Conservation (phyloP, 2,113 vertebrate genomes). For the Colossoma macropomum region DNA sequence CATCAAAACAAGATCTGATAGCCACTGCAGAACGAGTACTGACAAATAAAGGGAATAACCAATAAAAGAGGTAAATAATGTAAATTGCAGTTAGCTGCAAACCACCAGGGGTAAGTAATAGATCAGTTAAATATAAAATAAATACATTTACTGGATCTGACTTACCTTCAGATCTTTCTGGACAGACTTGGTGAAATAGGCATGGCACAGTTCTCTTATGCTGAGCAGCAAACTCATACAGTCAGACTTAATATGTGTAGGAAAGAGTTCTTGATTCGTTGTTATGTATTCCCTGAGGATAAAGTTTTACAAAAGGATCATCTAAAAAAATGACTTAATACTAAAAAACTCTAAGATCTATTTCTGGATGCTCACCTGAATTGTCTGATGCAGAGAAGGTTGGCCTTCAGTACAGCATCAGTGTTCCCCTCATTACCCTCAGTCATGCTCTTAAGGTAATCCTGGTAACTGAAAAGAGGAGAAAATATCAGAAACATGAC, state of each 20-base stretch:
- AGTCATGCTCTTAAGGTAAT: slow-evolving; percentile 77
- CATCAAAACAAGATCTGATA: background rate
- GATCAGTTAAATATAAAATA: background rate
- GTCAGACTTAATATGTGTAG: background rate
- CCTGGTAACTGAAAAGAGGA: slow-evolving; percentile 77
- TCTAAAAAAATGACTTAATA: background rate
- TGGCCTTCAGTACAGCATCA: slow-evolving; percentile 79
- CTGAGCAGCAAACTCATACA: slow-evolving; percentile 69
- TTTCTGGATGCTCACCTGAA: slow-evolving; percentile 76
- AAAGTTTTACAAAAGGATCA: background rate
- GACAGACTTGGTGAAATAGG: slow-evolving; percentile 73
- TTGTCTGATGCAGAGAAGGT: slow-evolving; percentile 79
- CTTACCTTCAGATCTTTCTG: slow-evolving; percentile 80
- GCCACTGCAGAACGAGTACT: background rate
- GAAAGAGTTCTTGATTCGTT: slow-evolving; percentile 60
- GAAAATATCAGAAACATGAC: background rate
- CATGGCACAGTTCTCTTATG: slow-evolving; percentile 71
- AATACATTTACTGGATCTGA: background rate
- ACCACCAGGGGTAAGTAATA: background rate
- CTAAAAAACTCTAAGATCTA: too few relatives aligned
- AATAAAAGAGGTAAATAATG: too few relatives aligned
- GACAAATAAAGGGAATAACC: background rate
- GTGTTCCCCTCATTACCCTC: slow-evolving; percentile 74
- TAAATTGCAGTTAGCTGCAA: too few relatives aligned
- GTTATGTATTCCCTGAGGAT: slow-evolving; percentile 71